phyloP scores from a whole-genome alignment of 2,888 invertebrate species.

The Dasypolia templi region DNA sequence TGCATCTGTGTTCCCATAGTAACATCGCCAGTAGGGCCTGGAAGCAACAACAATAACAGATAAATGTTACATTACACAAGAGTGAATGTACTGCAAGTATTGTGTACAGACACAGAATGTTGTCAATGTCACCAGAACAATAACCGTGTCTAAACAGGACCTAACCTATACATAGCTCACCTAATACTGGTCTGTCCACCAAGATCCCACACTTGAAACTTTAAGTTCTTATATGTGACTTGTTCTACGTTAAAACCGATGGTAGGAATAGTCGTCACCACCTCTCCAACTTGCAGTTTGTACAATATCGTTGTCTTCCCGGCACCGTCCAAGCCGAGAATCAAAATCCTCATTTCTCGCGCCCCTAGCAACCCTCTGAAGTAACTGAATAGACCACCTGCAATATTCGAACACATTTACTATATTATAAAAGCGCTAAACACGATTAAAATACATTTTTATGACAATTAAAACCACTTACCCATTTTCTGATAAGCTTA shows the following conservation, averaged over 20 bases:
- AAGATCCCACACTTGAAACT: conserved; percentile 99
- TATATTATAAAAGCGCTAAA: conserved; percentile 48
- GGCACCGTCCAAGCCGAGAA: conserved; percentile 99
- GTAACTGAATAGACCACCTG: conserved; percentile 98
- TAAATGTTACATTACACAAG: conserved; percentile 8
- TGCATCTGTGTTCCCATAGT: conserved; percentile 99
- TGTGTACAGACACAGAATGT: conserved; percentile 18
- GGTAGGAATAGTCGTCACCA: conserved; percentile 99
- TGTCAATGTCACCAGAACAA: conserved; percentile 50
- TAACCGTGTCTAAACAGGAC: conserved; percentile 49
- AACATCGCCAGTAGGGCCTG: conserved; percentile 99
- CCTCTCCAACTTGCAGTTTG: conserved; percentile 99
- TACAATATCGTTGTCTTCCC: conserved; percentile 99
- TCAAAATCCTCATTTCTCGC: conserved; percentile 99
- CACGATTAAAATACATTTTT: conserved; percentile 66
- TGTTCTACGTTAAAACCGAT: conserved; percentile 99
- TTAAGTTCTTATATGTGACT: conserved; percentile 99
- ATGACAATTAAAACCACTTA: conserved; percentile 74
- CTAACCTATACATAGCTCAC: conserved; percentile 87
- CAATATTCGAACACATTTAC: conserved; percentile 71
- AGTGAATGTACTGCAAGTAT: conserved; percentile 5
- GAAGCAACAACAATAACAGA: conserved; percentile 71
- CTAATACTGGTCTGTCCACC: conserved; percentile 99
- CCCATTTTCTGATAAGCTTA: conserved; percentile 87
- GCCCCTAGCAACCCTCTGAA: conserved; percentile 98